A percentile compares a stretch with the other conserved stretches of the same genome.
phyloP scores from a whole-genome alignment of 2,888 invertebrate genomes.

The Harmothoe impar region DNA sequence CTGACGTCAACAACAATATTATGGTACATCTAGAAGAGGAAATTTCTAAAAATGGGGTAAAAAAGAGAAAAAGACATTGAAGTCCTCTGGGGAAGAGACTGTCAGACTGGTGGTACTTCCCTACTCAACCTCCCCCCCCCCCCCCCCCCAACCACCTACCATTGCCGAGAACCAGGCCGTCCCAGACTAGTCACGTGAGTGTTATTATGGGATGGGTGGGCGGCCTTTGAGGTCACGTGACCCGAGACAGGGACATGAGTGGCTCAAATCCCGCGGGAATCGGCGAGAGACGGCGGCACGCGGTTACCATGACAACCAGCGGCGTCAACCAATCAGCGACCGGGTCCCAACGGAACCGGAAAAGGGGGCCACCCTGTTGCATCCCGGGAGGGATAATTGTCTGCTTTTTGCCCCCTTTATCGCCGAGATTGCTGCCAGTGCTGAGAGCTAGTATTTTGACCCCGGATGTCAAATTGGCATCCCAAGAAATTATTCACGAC shows the following conservation, averaged over 20 bases:
- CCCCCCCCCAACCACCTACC: no score
- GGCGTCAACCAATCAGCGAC: constrained; percentile 41
- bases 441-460: no score
- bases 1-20: no score
- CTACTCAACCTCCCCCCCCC: background rate
- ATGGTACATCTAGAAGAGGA: no score
- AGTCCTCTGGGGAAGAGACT: background rate
- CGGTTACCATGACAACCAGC: constrained; percentile 35
- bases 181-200: constrained; percentile 15
- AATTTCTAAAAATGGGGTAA: no score
- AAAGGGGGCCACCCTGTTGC: constrained; percentile 9
- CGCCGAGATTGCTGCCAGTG: background rate
- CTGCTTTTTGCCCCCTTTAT: constrained; percentile 17
- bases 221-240: constrained; percentile 21
- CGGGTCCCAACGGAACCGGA: constrained; percentile 16
- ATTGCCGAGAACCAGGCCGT: background rate
- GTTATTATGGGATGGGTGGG: constrained; percentile 34
- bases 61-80: background rate
- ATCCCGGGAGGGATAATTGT: constrained; percentile 11
- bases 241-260: background rate
- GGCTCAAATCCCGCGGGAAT: constrained; percentile 26
- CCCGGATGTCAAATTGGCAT: no score
- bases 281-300: constrained; percentile 33
- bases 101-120: background rate
- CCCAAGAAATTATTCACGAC: no score